Base-by-base conservation (phyloP, 2,797 vertebrate genomes). In the Alcedo quadribrachys region DNA sequence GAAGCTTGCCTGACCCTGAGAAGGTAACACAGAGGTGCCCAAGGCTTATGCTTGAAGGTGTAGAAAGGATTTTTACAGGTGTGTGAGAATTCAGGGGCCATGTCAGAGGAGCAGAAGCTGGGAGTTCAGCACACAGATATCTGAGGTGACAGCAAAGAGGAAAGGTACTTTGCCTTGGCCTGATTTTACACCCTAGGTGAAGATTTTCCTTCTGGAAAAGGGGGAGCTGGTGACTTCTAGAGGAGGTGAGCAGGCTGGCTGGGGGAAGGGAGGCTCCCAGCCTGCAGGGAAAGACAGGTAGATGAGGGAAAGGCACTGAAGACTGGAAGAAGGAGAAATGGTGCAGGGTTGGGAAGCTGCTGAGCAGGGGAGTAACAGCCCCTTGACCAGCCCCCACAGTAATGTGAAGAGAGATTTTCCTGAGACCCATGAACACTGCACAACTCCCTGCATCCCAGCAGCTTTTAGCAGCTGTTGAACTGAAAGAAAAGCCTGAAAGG, bases 351-450 rank as follows among this genome's bases (percentile, higher is more conserved):
- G 66, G 37, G 53, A 43, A 33, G 53, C 7, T 71, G 53, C 46
- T 61, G 46, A 77, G 33, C 32, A 32, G 43, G 42, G 22, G 12
- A 65, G 30, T 46, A n/a, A 25, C 9, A 58, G 33, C 13, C 19
- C 48, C 18, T 62, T 62, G 43, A n/a, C 32, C 32, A 24, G 21
- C 18, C 9, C 15, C 33, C 53, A 60, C 21, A n/a, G 42, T n/a
- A 48, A 15, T 8, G 4, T 3, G 6, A 81, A 75, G 81, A 69
- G 61, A 65, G 16, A 11, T 60, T 62, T 42, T 30, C 33, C 33
- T 10, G 33, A 43, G 19, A 25, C 13, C 27, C 32, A 10, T 0
- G 1, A n/a, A 18, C 8, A 3, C 28, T 27, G 9, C 30, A 18
- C 0, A 0, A 33, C 51, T 69, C 54, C 5, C 60, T 76, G 65